These are phyloP conservation scores for Brachypterus glaber DNA, from an alignment of 2,888 invertebrate genomes.

Conservation along the genomic window DNA sequence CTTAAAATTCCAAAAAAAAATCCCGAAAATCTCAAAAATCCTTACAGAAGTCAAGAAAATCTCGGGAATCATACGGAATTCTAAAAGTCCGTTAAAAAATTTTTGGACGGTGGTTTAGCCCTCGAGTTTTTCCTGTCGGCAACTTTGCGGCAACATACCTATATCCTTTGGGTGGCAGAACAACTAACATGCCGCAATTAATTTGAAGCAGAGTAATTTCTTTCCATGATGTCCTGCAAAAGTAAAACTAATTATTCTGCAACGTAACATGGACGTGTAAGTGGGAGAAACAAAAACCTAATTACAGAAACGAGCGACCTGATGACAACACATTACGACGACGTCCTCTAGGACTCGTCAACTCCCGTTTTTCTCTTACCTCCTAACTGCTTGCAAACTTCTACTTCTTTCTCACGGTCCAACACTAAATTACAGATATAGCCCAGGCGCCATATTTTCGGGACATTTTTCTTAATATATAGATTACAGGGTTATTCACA, in stretches of 20 bases:
- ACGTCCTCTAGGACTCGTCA: conserved; percentile 38
- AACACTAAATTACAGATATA: conserved; percentile 31
- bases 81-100: too few relatives aligned
- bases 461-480: too few relatives aligned
- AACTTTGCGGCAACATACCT: too few relatives aligned
- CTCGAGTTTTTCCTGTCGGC: too few relatives aligned
- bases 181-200: too few relatives aligned
- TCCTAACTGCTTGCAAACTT: conserved; percentile 31
- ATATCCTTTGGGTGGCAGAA: too few relatives aligned
- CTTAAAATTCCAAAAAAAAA: too few relatives aligned
- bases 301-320: conserved; percentile 40
- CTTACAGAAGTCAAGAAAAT: too few relatives aligned
- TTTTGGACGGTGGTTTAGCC: too few relatives aligned
- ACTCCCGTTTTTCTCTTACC: conserved; percentile 28
- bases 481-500: too few relatives aligned
- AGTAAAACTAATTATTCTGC: conserved; percentile 28
- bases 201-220: conserved; percentile 22
- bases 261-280: conserved; percentile 30
- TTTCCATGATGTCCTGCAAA: conserved; percentile 23
- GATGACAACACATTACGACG: conserved; percentile 40
- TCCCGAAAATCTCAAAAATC: too few relatives aligned
- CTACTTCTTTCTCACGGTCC: conserved; percentile 34
- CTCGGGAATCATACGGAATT: too few relatives aligned
- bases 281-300: conserved; percentile 38
- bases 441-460: conserved; percentile 19